Percentiles rank a stretch among this genome's conserved stretches.
phyloP scores from a whole-genome alignment of 2,113 vertebrate species.

The Platycercus adscitus region DNA sequence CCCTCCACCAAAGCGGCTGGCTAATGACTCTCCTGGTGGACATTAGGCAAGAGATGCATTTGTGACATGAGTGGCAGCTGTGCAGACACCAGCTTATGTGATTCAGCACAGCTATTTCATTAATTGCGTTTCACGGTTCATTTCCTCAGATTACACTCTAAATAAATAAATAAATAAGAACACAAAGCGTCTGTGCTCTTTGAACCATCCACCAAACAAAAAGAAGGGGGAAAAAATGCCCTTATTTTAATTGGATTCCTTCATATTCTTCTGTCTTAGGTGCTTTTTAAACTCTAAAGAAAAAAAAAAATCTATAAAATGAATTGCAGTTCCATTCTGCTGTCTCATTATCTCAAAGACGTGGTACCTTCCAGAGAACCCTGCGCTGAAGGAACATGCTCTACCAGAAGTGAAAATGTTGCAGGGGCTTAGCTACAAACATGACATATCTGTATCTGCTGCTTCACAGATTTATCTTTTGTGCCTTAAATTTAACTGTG shows the following conservation, averaged over 20 bases:
- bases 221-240: background rate
- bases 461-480: background rate
- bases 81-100: constrained; percentile 54
- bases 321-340: background rate
- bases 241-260: constrained; percentile 36
- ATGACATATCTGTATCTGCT: background rate
- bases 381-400: background rate
- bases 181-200: background rate
- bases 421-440: background rate
- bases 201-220: constrained; percentile 14
- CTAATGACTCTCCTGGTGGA: constrained; percentile 61
- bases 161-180: constrained; percentile 62
- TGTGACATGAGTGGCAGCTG: constrained; percentile 61
- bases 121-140: constrained; percentile 75
- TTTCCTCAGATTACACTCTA: constrained; percentile 69
- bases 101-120: constrained; percentile 71
- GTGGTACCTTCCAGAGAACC: background rate
- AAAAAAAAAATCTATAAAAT: background rate
- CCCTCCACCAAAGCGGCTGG: constrained; percentile 44
- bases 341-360: constrained; percentile 31
- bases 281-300: constrained; percentile 15
- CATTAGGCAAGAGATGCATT: constrained; percentile 31
- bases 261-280: constrained; percentile 15
- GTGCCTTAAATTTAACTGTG: background rate
- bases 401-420: background rate